These are phyloP conservation scores for Crenichthys baileyi DNA, from an alignment of 2,797 vertebrate species.

Conservation along the genomic window DNA sequence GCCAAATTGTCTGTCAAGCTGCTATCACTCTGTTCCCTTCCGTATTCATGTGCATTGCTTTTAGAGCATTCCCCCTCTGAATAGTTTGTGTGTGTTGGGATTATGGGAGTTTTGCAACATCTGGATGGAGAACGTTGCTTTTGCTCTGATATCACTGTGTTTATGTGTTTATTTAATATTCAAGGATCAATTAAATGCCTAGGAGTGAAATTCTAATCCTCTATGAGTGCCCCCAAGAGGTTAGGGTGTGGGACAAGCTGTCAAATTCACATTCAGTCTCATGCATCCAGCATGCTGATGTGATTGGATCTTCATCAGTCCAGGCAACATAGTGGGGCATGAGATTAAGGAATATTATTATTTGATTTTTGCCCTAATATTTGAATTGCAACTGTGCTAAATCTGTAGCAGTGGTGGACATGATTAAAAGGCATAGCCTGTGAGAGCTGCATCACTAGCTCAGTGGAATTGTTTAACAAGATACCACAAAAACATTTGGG, in stretches of 20 bases:
- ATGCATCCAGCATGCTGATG: not conserved
- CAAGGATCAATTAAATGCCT: not conserved
- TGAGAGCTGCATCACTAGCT: not conserved
- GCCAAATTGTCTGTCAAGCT: too few relatives aligned
- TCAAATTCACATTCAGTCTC: not conserved
- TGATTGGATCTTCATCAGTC: not conserved
- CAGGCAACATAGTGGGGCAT: not conserved
- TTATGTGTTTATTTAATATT: not conserved
- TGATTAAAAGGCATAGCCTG: not conserved
- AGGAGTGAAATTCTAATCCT: not conserved
- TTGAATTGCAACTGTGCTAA: not conserved
- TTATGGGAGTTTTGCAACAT: not conserved
- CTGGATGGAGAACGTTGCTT: not conserved
- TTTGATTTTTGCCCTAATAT: not conserved
- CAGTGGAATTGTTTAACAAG: too few relatives aligned
- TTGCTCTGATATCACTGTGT: not conserved
- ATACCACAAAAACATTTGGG: too few relatives aligned
- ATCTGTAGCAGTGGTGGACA: not conserved
- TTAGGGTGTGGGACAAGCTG: not conserved
- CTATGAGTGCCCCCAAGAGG: not conserved
- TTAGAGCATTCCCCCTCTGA: too few relatives aligned
- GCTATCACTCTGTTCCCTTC: too few relatives aligned
- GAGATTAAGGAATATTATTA: not conserved
- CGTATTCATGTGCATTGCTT: too few relatives aligned
- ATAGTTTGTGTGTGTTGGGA: too few relatives aligned